A percentile compares a stretch with the other conserved stretches of the same genome.
Evolutionary conservation across 1,140 invertebrate genomes (phyloP).

Genomic region (Gerris buenoi): DNA sequence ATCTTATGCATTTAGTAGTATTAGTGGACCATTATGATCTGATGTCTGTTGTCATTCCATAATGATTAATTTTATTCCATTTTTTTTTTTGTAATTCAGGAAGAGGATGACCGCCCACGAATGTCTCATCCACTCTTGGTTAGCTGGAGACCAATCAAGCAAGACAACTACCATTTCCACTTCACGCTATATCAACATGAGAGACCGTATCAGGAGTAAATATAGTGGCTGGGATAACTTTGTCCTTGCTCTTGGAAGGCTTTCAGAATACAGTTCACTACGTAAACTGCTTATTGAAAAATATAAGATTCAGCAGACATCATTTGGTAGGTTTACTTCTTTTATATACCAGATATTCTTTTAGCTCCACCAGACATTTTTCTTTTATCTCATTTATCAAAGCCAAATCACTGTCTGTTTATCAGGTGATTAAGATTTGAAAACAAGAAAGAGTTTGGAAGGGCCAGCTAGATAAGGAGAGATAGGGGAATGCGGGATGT

Average conservation of each 20-base stretch:
- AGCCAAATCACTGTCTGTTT: too few relatives aligned
- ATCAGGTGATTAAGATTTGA: too few relatives aligned
- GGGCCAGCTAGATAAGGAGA: too few relatives aligned
- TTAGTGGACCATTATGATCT: too few relatives aligned
- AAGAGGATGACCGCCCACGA: slow-evolving; percentile 97
- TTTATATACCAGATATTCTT: too few relatives aligned
- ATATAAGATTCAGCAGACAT: slow-evolving; percentile 89
- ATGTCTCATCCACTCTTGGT: slow-evolving; percentile 87
- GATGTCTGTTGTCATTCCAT: too few relatives aligned
- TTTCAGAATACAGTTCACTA: slow-evolving; percentile 94
- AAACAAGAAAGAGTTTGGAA: too few relatives aligned
- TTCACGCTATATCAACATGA: slow-evolving; percentile 67
- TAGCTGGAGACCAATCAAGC: slow-evolving; percentile 65
- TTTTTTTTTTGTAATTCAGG: slow-evolving; percentile 34
- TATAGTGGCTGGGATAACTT: slow-evolving; percentile 87
- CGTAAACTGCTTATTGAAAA: slow-evolving; percentile 90
- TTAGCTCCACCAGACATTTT: too few relatives aligned
- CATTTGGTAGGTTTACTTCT: slow-evolving; percentile 84
- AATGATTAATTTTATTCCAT: too few relatives aligned
- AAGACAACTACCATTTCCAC: slow-evolving; percentile 60
- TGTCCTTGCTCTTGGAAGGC: slow-evolving; percentile 79
- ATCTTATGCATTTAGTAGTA: too few relatives aligned
- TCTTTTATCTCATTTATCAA: too few relatives aligned
- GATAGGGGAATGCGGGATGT: too few relatives aligned
- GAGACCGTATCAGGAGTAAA: slow-evolving; percentile 70